Evolutionary conservation across 2,888 invertebrate species (phyloP), one percentile per base, ranked within the genome.

Genomic region (Caenorhabditis drosophilae): DNA sequence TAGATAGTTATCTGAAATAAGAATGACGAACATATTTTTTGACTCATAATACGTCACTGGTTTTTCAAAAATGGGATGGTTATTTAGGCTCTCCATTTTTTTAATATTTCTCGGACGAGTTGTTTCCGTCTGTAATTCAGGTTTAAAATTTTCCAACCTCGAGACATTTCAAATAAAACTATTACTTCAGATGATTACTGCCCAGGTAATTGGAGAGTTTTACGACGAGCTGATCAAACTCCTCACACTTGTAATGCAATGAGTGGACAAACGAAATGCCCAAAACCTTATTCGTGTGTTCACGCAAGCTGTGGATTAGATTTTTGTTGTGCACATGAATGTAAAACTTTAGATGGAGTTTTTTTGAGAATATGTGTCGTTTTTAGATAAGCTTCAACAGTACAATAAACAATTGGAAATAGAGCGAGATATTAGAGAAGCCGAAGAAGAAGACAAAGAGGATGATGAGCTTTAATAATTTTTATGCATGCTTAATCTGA

Each of bases 171-270:
- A n/a, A n/a, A n/a, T n/a, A n/a, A n/a, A n/a, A n/a, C n/a, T n/a
- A n/a, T n/a, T n/a, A n/a, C n/a, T n/a, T 55, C 56, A 73, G 76
- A 73, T 44, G 77, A 79, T 53, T 78, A 79, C 48, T 79, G 79
- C 52, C 79, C 79, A 2, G 58, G 60, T 18, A 75, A 75, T 3
- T 79, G 79, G 79, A 59, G 61, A 38, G 72, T 77, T 22, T 44
- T 71, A 48, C 58, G 77, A 23, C 69, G 68, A 40, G 54, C 58
- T 4, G 79, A 79, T 54, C 63, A 61, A 27, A 70, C 76, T 2
- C 70, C 78, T 22, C 58, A 67, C 41, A 79, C 77, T 15, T 79
- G 79, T 55, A 70, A 78, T 41, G 75, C 77, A 9, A 68, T 73
- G 62, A 67, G 51, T 16, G 54, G 66, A 26, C 35, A 58, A 11